Evolutionary conservation across 2,888 invertebrate genomes (phyloP), one percentile per base, ranked within the genome.

Genomic region (Phortica magna): DNA sequence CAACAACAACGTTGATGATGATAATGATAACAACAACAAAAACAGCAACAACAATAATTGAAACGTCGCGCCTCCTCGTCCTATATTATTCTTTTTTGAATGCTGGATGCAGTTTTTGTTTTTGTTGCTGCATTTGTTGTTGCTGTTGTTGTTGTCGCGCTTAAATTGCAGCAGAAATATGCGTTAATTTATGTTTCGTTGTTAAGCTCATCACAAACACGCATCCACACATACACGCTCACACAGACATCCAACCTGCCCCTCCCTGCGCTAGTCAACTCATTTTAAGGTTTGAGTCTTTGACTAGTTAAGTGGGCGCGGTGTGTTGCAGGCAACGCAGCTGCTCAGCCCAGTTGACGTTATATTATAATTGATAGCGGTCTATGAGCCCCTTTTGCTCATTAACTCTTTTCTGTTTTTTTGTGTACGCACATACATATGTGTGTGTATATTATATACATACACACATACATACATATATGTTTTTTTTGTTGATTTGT

Each of bases 1-100:
- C 85, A 85, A 71, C 70, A 71, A 71, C 70, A 71, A 87, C 88
- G 87, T 83, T 86, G 84, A 83, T 81, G 82, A 80, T 77, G 83
- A 81, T 85, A 85, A 87, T 87, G 84, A 85, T 85, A 83, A 80
- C 78, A 82, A 80, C 72, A 83, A 80, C 76, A 74, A 31, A 31
- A 31, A 76, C 77, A 77, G 22, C 76, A 80, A 74, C 81, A 79
- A 82, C 77, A 84, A 79, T 83, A 87, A 87, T 84, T 87, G 85
- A 87, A 85, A 79, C 83, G 83, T 84, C 76, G 81, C 55, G 53
- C n/a, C 14, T 42, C 12, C 53, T 61, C 61, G 61, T 61, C 3
- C 19, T n/a, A 48, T 22, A 31, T 55, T 71, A n/a, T 22, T 53
- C 12, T 53, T 71, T 71, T 71, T 71, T 53, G 53, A 53, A 14